Conservation (phyloP, 2,888 invertebrate genomes). For the Agrotis clavis region DNA sequence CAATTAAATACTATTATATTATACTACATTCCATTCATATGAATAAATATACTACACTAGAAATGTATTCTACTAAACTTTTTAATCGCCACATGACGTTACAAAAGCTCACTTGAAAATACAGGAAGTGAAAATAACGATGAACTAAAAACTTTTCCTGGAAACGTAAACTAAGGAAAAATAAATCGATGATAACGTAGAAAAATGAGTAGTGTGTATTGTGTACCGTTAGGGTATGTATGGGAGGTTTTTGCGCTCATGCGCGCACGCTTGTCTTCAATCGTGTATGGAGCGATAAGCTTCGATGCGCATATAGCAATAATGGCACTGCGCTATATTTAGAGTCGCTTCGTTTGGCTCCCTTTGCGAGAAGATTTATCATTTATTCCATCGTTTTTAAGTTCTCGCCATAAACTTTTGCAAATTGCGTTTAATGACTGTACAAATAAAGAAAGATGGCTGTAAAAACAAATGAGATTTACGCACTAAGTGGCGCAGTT, state of each 20-base stretch:
- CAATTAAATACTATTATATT: too few relatives aligned
- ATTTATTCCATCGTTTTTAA: slow-evolving; percentile 71
- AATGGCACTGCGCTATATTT: slow-evolving; percentile 83
- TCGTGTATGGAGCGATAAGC: slow-evolving; percentile 86
- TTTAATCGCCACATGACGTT: neutral
- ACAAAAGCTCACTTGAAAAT: slow-evolving; percentile 12
- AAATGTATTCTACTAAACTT: neutral
- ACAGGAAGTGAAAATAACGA: slow-evolving; percentile 11
- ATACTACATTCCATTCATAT: too few relatives aligned
- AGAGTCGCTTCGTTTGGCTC: slow-evolving; percentile 82
- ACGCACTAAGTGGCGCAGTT: neutral
- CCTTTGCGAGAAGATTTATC: slow-evolving; percentile 70
- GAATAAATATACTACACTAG: neutral
- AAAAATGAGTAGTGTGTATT: slow-evolving; percentile 78
- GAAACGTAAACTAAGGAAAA: slow-evolving; percentile 50
- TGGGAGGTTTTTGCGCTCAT: slow-evolving; percentile 83
- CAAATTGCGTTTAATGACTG: slow-evolving; percentile 46
- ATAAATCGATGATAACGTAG: slow-evolving; percentile 70
- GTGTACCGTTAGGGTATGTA: slow-evolving; percentile 79
- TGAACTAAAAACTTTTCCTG: slow-evolving; percentile 28
- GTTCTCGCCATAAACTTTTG: slow-evolving; percentile 42
- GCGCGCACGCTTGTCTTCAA: slow-evolving; percentile 79
- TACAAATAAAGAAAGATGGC: slow-evolving; percentile 17
- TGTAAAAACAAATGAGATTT: slow-evolving; percentile 19
- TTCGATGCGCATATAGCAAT: slow-evolving; percentile 82